Base-by-base conservation (phyloP, 2,888 invertebrate species). In the Orthonevra nobilis region DNA sequence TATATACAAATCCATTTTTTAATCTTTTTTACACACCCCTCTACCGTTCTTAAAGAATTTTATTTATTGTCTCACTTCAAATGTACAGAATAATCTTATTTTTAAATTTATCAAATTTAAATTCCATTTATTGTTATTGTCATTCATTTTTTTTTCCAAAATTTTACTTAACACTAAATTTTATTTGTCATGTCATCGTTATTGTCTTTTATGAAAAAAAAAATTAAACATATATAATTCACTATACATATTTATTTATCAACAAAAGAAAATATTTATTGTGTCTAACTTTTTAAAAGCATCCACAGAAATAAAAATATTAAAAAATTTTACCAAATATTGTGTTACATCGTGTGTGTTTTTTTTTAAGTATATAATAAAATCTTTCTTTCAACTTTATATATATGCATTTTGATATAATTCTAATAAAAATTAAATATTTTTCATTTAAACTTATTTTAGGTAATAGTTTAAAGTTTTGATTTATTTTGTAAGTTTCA, bases 181-280 rank as follows among this genome's bases (percentile, higher is more conserved):
- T 64, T 64, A 64, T 64, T 64, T 54, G 42, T 64, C 64, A 44
- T 44, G 42, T 64, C 64, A 54, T 64, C 34, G 7, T 58, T 69
- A 69, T 69, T 69, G 58, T 69, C 58, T n/a, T 19, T 36, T 46
- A n/a, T 23, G 9, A 14, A 9, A 0, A 36, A 20, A 58, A 44
- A 26, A 34, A 17, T 23, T 5, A 15, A n/a, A 54, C 15, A 54
- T 5, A 38, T 20, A 28, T 36, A 20, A 4, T 7, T 42, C 10
- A 1, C 10, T n/a, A n/a, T n/a, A n/a, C n/a, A n/a, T n/a, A n/a
- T n/a, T n/a, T n/a, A n/a, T n/a, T n/a, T n/a, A n/a, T n/a, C n/a
- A n/a, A n/a, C 23, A 42, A 23, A 7, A 12, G 7, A 3, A 38
- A 38, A 20, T 42, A 12, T 23, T 23, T 10, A n/a, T 42, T n/a